Base-by-base conservation (phyloP, 2,888 invertebrate species). In the Eristalinus aeneus region DNA sequence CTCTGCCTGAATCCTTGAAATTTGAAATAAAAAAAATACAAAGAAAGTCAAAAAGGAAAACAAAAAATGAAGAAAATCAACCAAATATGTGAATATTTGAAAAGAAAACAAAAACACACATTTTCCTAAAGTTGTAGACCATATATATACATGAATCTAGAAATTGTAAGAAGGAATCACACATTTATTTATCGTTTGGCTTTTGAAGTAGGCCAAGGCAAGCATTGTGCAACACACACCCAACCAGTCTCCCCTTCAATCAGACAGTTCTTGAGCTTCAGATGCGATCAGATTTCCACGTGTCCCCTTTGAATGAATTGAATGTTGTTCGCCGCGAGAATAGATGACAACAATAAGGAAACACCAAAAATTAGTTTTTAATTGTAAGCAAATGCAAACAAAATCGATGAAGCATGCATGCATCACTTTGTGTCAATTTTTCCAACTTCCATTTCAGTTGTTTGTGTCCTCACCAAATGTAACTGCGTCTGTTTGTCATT, bases 271-370 rank as follows among this genome's bases (percentile, higher is more conserved):
- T 46, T 16, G 46, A 46, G 46, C 46, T 46, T 46, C 46, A 16
- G n/a, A 46, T 46, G 6, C 16, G 16, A 46, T 16, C 16, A 46
- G 3, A 16, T 46, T n/a, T 46, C 5, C 27, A 27, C 27, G 27
- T 27, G 27, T 27, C 10, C n/a, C 3, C 4, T 46, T 46, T 46
- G 46, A 16, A 27, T 27, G 27, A 27, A 27, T 27, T 27, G 27
- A 84, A 56, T 73, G 61, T 53, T n/a, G 31, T 31, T 22, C 54
- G 12, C n/a, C n/a, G 32, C 56, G 54, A 16, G 27, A 69, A 23
- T 22, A 20, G 23, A 31, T 56, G 58, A 72, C 72, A 58, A 60
- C 77, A 88, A 83, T 90, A 89, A 89, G 89, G 87, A 89, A 89
- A 86, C 88, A 87, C 88, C 88, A 88, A 46, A 88, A 46, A 46